Conservation (phyloP, 2,797 vertebrate species). For the Amblyraja radiata region DNA sequence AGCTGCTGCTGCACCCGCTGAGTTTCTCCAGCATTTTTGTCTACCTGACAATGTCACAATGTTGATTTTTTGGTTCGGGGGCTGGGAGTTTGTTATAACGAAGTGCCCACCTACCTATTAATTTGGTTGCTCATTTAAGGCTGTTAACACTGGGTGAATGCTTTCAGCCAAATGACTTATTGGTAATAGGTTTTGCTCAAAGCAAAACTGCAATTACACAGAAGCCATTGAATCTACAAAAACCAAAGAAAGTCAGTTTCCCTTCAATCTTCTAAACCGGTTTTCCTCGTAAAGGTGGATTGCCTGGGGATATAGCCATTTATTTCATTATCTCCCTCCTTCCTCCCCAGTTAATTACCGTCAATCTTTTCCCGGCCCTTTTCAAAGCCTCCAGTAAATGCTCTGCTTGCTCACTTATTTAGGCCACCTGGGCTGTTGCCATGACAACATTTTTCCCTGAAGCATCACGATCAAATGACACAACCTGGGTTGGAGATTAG, state of each 20-base stretch:
- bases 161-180: slow-evolving; percentile 2
- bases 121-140: slow-evolving; percentile 9
- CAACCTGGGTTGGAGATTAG: too few species aligned
- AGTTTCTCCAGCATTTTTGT: too few species aligned
- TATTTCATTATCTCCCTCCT: not conserved
- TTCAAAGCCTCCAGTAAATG: not conserved
- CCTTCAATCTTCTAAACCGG: not conserved
- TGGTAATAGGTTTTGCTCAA: slow-evolving; percentile 19
- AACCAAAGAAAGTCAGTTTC: not conserved
- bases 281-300: not conserved
- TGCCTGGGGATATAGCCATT: not conserved
- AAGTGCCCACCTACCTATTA: not conserved
- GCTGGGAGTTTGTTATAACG: not conserved
- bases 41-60: not conserved
- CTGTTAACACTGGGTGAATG: slow-evolving; percentile 1
- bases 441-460: not conserved
- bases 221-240: not conserved
- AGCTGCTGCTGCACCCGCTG: too few species aligned
- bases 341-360: not conserved
- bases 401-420: not conserved
- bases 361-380: not conserved
- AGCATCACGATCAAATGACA: not conserved
- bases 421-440: slow-evolving; percentile 17
- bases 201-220: slow-evolving; percentile 6
- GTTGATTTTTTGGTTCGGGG: not conserved